Base-by-base conservation (phyloP, 2,113 vertebrate species). In the Polyodon spathula region DNA sequence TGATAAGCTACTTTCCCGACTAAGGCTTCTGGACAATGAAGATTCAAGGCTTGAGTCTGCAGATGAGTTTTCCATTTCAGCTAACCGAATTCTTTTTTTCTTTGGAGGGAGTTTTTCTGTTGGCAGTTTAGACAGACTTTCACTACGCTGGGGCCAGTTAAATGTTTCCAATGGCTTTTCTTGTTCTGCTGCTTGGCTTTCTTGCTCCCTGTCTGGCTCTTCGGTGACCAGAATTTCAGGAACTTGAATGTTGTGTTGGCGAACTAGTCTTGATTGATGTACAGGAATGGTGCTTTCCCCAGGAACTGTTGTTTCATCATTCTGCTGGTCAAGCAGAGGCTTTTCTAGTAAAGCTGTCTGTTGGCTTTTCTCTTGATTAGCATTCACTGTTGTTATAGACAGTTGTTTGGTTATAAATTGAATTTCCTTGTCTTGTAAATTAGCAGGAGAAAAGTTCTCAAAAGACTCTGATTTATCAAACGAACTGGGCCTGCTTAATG, bases 181-280 rank as follows among this genome's bases (percentile, higher is more conserved):
- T 8, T 76, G 78, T 61, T 97, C 95, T 0, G 64, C 78, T 46
- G 74, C 73, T 10, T 90, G 92, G 37, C 62, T 73, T 67, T 95
- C 93, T 37, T 84, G 83, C 50, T 96, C 94, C 73, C 83, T 80
- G 68, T 99, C 96, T 1, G 96, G 93, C 62, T 99, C 96, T 79
- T 97, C 95, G 1, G 96, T 99, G 58, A 99, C 96, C 64, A 98
- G 73, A 68, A 99, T 99, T 80, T 99, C 96, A 56, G 96, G 96
- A 57, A 99, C 95, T 64, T 97, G 95, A 68, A 99, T 98, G 68
- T 96, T 96, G 73, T 89, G 95, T 70, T 99, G 96, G 11, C 95
- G 93, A 62, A 97, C 92, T 0, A 99, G 88, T 48, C 92, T 88
- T 0, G 84, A 92, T 0, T 91, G 83, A 62, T 93, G 91, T 41